Base-by-base conservation (phyloP, 2,797 vertebrate species). In the Girardinus metallicus region DNA sequence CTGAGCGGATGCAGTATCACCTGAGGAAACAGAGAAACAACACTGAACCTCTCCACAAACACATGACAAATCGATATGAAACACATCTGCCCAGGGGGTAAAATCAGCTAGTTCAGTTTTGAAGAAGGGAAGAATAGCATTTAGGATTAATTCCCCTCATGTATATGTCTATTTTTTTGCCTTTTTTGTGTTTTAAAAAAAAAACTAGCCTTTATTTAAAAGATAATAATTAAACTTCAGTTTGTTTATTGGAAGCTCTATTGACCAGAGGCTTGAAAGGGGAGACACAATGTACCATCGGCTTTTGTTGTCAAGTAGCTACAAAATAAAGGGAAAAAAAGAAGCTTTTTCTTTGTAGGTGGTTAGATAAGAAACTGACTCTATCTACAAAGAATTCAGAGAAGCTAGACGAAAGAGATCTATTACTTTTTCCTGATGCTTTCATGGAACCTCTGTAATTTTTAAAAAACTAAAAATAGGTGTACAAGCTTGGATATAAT, bases 1-100 rank as follows among this genome's bases (percentile, higher is more conserved):
- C 97, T 97, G 83, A 99, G 81, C 0, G 97, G 98, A 76, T 99
- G 95, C 92, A 99, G 94, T 85, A 99, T 98, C 34, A 98, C 96
- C 98, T 99, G 83, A 23, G 26, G 13, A 43, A 80, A 46, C 18
- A 47, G 29, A 80, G 31, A 75, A 75, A 36, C 44, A 79, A 21
- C 55, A 74, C 29, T 74, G 21, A 49, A 60, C 79, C 21, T 31
- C 79, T 77, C 29, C 12, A 43, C 72, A 89, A n/a, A 75, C 43
- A 71, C 57, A 78, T 5, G 43, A 16, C 29, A 41, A 39, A 64
- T 75, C 72, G 39, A 78, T 64, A 53, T 46, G 5, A 75, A 34
- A 44, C 29, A 47, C 49, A 51, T 60, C 31, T 73, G 2, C 49
- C 21, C 3, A 10, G 49, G 15, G 41, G 12, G n/a, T 73, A 18